Conservation (phyloP, 2,888 invertebrate species). For the Heliconius sara region DNA sequence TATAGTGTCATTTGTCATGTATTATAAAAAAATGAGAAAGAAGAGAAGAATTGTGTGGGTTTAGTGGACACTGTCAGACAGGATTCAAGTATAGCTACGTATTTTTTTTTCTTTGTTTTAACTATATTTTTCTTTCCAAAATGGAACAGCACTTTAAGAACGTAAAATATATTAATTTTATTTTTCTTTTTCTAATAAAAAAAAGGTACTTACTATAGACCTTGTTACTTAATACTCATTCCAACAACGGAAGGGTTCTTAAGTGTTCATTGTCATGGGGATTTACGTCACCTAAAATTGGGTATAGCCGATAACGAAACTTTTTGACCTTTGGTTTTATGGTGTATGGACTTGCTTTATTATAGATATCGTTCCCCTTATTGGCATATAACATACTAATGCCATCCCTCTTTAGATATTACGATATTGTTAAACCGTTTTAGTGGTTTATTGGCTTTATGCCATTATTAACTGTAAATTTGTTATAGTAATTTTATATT, state of each 20-base stretch:
- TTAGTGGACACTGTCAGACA: too few species aligned
- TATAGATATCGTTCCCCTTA: conserved; percentile 1
- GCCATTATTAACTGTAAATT: neutral
- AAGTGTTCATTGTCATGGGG: too few species aligned
- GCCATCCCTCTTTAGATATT: neutral
- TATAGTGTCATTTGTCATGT: too few species aligned
- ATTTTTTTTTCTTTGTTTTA: too few species aligned
- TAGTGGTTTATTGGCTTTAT: neutral
- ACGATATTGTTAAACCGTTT: neutral
- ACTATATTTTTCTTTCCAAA: too few species aligned
- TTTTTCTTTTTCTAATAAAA: neutral
- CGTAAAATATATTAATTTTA: neutral
- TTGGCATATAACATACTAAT: conserved; percentile 17
- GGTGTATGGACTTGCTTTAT: neutral
- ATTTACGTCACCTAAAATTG: neutral
- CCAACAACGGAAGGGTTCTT: neutral
- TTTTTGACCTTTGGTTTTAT: neutral
- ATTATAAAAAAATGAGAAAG: too few species aligned
- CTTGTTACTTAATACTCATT: neutral
- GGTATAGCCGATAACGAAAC: neutral
- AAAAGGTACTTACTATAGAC: neutral
- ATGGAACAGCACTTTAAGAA: too few species aligned
- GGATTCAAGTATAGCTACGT: too few species aligned
- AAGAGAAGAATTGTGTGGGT: too few species aligned
- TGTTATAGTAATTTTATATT: neutral